Evolutionary conservation across 1,140 invertebrate species (phyloP).

Genomic region (Calliopsis andreniformis): DNA sequence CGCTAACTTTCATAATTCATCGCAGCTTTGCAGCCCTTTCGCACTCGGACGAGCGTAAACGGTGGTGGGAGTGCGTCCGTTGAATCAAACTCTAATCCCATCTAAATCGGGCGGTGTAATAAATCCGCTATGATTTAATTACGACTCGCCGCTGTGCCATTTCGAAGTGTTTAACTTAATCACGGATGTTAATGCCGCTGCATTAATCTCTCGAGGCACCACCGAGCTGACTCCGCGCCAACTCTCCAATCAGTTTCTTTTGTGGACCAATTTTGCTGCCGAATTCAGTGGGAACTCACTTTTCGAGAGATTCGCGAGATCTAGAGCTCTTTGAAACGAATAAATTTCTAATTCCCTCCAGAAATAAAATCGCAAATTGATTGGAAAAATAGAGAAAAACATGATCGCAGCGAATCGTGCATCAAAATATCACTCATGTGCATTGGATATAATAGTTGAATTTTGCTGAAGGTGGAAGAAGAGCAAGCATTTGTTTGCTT

Average conservation of each 20-base stretch:
- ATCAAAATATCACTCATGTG: too few species aligned
- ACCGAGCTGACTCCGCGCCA: not conserved
- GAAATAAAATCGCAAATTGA: too few species aligned
- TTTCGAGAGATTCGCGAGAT: not conserved
- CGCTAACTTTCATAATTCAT: slow-evolving; percentile 62
- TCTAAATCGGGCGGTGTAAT: slow-evolving; percentile 55
- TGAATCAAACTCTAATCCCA: slow-evolving; percentile 59
- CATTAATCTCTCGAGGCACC: slow-evolving; percentile 23
- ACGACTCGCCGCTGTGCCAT: slow-evolving; percentile 37
- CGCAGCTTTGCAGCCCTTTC: slow-evolving; percentile 24
- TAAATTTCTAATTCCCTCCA: too few species aligned
- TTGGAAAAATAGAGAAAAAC: too few species aligned
- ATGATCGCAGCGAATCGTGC: too few species aligned
- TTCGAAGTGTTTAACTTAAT: slow-evolving; percentile 55
- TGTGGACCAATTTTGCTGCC: slow-evolving; percentile 8
- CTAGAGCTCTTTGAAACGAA: too few species aligned
- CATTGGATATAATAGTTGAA: too few species aligned
- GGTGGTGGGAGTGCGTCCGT: not conserved
- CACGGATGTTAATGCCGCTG: slow-evolving; percentile 38
- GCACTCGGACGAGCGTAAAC: not conserved
- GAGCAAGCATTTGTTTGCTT: too few species aligned
- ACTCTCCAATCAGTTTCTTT: slow-evolving; percentile 34
- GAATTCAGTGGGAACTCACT: not conserved
- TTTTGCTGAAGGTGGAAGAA: too few species aligned
- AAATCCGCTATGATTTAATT: slow-evolving; percentile 61